Evolutionary conservation across 2,113 vertebrate species (phyloP), one percentile per base, ranked within the genome.

Genomic region (Arvicanthis niloticus): DNA sequence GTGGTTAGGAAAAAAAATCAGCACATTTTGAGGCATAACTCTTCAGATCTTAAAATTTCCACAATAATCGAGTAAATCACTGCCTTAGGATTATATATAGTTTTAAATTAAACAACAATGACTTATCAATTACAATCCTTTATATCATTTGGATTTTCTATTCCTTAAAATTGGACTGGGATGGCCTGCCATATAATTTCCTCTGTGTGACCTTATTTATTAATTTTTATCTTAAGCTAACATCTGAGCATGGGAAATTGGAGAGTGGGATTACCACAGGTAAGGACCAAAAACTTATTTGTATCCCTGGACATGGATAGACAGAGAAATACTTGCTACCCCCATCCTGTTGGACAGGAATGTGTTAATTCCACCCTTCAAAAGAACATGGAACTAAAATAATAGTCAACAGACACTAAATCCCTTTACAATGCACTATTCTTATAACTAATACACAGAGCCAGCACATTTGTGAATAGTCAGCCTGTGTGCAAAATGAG

Each of bases 141-240:
- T 88, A 53, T 19, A 24, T 72, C n/a, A 77, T 95, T 78, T 62
- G 34, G 19, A 86, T 56, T 88, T 90, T 89, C 1, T n/a, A 37
- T 85, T 93, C 96, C 48, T 72, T 81, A 82, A 92, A 91, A 78
- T 51, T 12, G 19, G 31, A 84, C 60, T 31, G 10, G 34, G 80
- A 68, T 48, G 10, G 24, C 9, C 37, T 78, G 37, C 60, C 17
- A 24, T 67, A 37, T 67, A 29, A 45, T 22, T 6, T 42, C n/a
- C 12, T 31, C n/a, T 31, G 24, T 62, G n/a, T 6, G 81, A 68
- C 2, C 34, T 16, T 48, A 31, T 78, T 73, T 24, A 80, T 22
- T 80, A 31, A 19, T 40, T 77, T 88, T 88, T 87, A 48, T 89
- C 88, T 93, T 80, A 51, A 75, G 80, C 17, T 53, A 76, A 70